phyloP scores from a whole-genome alignment of 2,888 invertebrate genomes.

The Mongoloraphidia duomilia region DNA sequence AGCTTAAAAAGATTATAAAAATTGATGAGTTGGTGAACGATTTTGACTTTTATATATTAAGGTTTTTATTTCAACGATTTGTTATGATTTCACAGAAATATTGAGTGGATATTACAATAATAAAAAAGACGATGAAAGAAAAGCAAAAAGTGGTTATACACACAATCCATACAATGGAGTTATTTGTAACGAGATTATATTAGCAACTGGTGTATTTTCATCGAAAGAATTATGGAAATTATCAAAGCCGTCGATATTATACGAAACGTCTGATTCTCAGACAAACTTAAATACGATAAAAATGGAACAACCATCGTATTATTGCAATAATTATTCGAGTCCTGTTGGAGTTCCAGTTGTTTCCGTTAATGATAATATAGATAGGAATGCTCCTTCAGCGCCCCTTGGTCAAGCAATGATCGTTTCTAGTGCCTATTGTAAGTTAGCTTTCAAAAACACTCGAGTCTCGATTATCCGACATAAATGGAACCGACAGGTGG shows the following conservation, averaged over 20 bases:
- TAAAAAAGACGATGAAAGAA: constrained; percentile 61
- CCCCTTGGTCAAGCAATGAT: constrained; percentile 39
- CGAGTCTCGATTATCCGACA: not conserved
- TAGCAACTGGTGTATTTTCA: constrained; percentile 99
- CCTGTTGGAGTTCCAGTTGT: constrained; percentile 42
- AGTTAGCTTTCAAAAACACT: constrained; percentile 27
- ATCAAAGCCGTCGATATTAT: constrained; percentile 94
- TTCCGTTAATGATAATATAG: constrained; percentile 27
- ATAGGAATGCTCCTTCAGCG: constrained; percentile 13
- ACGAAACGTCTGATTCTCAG: constrained; percentile 67
- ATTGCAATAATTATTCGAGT: constrained; percentile 68
- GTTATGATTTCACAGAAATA: constrained; percentile 44
- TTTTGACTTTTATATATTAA: too few species aligned
- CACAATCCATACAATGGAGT: constrained; percentile 98
- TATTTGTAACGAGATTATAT: constrained; percentile 97
- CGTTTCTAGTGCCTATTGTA: constrained; percentile 64
- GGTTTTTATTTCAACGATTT: too few species aligned
- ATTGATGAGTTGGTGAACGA: too few species aligned
- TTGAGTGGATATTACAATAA: constrained; percentile 60
- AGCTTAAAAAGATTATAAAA: too few species aligned
- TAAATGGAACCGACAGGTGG: too few species aligned
- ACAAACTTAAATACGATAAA: constrained; percentile 55
- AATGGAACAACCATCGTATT: constrained; percentile 68
- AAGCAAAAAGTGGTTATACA: constrained; percentile 70
- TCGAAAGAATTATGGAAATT: constrained; percentile 98